These are phyloP conservation scores for Hepsetus odoe DNA, from an alignment of 2,113 vertebrate genomes.

Conservation along the genomic window DNA sequence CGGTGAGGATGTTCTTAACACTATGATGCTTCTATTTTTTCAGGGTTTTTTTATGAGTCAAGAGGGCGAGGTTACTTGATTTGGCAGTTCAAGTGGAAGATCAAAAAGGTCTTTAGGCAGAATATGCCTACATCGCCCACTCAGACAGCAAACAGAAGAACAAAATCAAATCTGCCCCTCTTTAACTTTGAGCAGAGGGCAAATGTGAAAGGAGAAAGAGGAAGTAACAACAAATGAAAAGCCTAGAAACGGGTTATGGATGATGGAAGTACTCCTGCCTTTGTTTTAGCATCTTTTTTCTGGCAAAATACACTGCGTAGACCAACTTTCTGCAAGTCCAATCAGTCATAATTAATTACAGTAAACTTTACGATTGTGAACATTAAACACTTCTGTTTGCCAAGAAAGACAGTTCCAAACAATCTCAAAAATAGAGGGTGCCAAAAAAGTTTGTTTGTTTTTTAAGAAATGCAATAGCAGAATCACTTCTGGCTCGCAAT, in stretches of 20 bases:
- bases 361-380: background rate
- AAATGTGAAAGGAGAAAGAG: background rate
- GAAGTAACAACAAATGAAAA: background rate
- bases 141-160: background rate
- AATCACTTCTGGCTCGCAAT: background rate
- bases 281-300: constrained; percentile 11
- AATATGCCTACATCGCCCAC: background rate
- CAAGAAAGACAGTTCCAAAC: background rate
- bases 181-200: background rate
- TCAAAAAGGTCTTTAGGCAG: background rate
- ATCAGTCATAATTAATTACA: background rate
- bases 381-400: background rate
- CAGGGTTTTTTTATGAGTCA: background rate
- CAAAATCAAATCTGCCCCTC: background rate
- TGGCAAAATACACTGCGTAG: background rate
- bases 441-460: background rate
- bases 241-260: background rate
- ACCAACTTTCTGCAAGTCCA: background rate
- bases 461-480: background rate
- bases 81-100: background rate
- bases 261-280: background rate
- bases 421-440: background rate
- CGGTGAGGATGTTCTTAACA: background rate
- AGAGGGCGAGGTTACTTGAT: background rate
- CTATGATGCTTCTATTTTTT: too few species aligned